Evolutionary conservation across 2,888 invertebrate species (phyloP), one percentile per base, ranked within the genome.

Genomic region (Branchellion lobata): DNA sequence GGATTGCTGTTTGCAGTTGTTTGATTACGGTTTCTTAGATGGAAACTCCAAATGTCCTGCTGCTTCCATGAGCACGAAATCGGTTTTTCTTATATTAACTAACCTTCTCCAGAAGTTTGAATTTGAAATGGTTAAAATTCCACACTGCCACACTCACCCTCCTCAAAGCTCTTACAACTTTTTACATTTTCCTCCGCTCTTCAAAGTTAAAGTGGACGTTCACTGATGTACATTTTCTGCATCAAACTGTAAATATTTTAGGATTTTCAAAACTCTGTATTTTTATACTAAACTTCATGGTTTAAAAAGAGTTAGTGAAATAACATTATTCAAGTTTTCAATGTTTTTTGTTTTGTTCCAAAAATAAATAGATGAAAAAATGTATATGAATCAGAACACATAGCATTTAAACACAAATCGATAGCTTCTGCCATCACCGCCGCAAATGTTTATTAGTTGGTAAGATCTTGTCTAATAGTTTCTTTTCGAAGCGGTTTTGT

Each of bases 81-180:
- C 33, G 14, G 53, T 53, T 31, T 53, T 75, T 47, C n/a, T 75
- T 14, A 33, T 75, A 21, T 1, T 75, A n/a, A 27, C 75, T 21
- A 75, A 75, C 36, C 29, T 75, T 24, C 53, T 75, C 21, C 75
- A 75, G 51, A 75, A 75, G 14, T 75, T 75, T 53, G 75, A 75
- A 18, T 75, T 75, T 75, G 75, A 53, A 57, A 57, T n/a, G 3
- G 21, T 57, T n/a, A 57, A 24, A 53, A 27, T 36, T 18, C 33
- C 47, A 53, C 31, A 36, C 51, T 36, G 57, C 24, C 24, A 40
- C 33, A 31, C 24, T 31, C 51, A 51, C 24, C 47, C 53, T 21
- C 47, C 53, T 21, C 36, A 47, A 75, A 53, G 57, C 47, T 29
- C 51, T 8, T 75, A 75, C 53, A 29, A 75, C n/a, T n/a, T 51